Conservation (phyloP, 1,140 invertebrate genomes). For the Neodiprion fabricii region DNA sequence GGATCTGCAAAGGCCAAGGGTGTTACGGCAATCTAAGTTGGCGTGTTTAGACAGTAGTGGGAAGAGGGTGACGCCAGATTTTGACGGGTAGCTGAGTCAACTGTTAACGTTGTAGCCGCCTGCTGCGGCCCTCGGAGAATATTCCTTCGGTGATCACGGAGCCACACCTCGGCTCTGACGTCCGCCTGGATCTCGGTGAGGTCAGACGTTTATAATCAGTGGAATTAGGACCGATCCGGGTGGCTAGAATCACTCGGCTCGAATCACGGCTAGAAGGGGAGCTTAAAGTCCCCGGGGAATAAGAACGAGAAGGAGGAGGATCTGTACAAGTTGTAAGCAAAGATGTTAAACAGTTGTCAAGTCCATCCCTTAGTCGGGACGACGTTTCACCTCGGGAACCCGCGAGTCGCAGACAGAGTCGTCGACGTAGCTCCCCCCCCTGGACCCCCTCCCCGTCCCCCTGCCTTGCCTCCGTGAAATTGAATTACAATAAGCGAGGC, state of each 20-base stretch:
- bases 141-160: conserved; percentile 29
- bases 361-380: conserved; percentile 40
- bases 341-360: conserved; percentile 56
- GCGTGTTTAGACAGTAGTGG: conserved; percentile 52
- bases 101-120: conserved; percentile 37
- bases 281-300: conserved; percentile 23
- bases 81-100: conserved; percentile 52
- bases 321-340: conserved; percentile 35
- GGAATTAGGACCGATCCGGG: conserved; percentile 1
- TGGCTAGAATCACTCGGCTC: conserved; percentile 16
- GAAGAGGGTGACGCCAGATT: conserved; percentile 26
- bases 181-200: not conserved
- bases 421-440: conserved; percentile 3
- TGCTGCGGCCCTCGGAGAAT: conserved; percentile 29
- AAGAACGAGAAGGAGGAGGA: conserved; percentile 24
- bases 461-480: conserved; percentile 48
- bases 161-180: conserved; percentile 35
- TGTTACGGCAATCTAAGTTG: conserved; percentile 51
- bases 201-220: not conserved
- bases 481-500: conserved; percentile 59
- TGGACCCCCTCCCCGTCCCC: conserved; percentile 1
- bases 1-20: no score
- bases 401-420: not conserved
- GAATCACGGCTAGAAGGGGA: conserved; percentile 16
- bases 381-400: not conserved